These are phyloP conservation scores for Rhagophthalmus giganteus DNA, from an alignment of 2,888 invertebrate species.

Conservation along the genomic window DNA sequence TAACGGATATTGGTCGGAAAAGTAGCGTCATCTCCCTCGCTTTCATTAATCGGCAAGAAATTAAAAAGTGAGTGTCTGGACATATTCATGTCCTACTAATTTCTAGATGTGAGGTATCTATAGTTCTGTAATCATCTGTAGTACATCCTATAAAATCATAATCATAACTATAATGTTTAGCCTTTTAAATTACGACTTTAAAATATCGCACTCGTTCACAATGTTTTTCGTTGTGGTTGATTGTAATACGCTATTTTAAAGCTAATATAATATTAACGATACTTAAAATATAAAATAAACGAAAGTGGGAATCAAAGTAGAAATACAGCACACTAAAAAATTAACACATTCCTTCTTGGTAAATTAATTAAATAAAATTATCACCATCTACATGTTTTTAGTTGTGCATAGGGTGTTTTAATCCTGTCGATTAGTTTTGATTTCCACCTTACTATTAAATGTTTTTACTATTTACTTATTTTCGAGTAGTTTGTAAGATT, in stretches of 20 bases:
- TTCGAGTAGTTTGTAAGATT: constrained; percentile 31
- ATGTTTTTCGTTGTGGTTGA: constrained; percentile 13
- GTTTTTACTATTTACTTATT: constrained; percentile 30
- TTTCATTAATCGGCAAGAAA: constrained; percentile 5
- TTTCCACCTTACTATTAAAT: constrained; percentile 27
- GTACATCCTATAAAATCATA: constrained; percentile 21
- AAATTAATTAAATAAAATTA: constrained; percentile 14
- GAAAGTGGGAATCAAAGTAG: constrained; percentile 32
- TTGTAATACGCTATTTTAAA: constrained; percentile 22
- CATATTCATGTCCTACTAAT: constrained; percentile 12
- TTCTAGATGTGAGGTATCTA: constrained; percentile 27
- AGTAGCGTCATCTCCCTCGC: constrained; percentile 8
- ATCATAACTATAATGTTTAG: constrained; percentile 28
- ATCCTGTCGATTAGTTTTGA: constrained; percentile 31
- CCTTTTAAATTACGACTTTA: constrained; percentile 22
- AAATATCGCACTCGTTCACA: constrained; percentile 17
- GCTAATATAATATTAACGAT: constrained; percentile 14
- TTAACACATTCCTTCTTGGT: constrained; percentile 29
- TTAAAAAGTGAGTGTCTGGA: constrained; percentile 5
- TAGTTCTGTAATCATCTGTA: constrained; percentile 25
- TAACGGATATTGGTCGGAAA: neutral
- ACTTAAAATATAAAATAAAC: constrained; percentile 22
- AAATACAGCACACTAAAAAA: constrained; percentile 19
- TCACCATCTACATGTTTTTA: constrained; percentile 10
- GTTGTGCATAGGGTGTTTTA: constrained; percentile 18